Percentiles rank a stretch among this genome's conserved stretches.
Conservation (phyloP, 2,113 vertebrate species). For the Rhabdomys dilectus region DNA sequence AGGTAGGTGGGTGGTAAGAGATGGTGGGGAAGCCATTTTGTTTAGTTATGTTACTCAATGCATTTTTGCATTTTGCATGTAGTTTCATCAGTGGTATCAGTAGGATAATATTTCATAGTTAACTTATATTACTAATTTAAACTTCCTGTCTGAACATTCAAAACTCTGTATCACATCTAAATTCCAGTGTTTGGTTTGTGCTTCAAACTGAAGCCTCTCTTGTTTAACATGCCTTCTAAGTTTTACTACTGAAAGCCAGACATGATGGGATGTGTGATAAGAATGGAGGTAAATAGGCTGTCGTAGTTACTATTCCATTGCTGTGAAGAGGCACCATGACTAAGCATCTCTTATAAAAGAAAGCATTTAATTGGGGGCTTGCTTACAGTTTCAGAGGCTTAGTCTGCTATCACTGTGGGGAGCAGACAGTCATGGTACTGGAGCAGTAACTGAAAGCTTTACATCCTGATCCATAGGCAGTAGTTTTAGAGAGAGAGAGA, state of each 20-base stretch:
- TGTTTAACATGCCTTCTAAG: background rate
- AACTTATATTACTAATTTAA: slow-evolving; percentile 20
- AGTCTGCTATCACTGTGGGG: background rate
- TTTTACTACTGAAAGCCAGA: background rate
- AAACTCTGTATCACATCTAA: background rate
- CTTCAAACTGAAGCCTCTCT: background rate
- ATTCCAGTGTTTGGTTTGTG: background rate
- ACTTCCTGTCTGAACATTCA: background rate
- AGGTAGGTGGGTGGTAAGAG: background rate
- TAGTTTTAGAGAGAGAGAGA: background rate
- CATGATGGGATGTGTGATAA: background rate
- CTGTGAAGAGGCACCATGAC: background rate
- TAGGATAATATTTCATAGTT: background rate
- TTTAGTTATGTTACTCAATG: background rate
- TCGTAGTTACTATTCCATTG: background rate
- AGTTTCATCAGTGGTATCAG: background rate
- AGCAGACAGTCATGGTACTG: background rate
- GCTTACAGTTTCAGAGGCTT: background rate
- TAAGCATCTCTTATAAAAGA: background rate
- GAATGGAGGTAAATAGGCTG: background rate
- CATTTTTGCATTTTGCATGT: background rate
- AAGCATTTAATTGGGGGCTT: background rate
- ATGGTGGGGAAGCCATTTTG: background rate
- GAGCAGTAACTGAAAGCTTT: background rate
- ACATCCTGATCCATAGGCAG: background rate